Percentiles rank a stretch among this genome's conserved stretches.
Conservation (phyloP, 2,113 vertebrate genomes). For the Melanotaenia duboulayi region DNA sequence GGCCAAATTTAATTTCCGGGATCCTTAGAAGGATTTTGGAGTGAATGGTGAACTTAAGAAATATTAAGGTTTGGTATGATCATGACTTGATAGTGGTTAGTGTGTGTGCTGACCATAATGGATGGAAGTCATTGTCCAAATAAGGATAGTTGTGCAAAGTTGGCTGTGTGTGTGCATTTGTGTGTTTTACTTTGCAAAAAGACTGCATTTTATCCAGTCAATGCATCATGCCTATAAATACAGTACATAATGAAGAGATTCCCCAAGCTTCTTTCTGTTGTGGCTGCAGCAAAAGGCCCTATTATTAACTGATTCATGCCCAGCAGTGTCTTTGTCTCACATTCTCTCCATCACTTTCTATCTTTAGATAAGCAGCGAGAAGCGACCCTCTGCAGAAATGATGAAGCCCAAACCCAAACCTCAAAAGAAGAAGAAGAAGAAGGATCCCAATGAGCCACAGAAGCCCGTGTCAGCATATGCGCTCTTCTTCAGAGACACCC, state of each 20-base stretch:
- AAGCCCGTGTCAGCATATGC: slow-evolving; percentile 96
- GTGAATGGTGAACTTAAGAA: no score
- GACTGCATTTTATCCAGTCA: not conserved
- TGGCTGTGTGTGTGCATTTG: not conserved
- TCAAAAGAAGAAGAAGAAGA: slow-evolving; percentile 99
- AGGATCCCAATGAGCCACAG: slow-evolving; percentile 90
- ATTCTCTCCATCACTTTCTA: slow-evolving; percentile 25
- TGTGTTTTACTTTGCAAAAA: slow-evolving; percentile 5
- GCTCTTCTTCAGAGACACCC: slow-evolving; percentile 96
- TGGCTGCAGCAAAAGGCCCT: slow-evolving; percentile 6
- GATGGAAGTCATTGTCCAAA: not conserved
- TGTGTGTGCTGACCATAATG: no score
- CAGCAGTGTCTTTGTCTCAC: slow-evolving; percentile 12
- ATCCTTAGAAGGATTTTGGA: not conserved
- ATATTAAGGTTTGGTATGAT: no score
- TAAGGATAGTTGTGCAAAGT: not conserved
- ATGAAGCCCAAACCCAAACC: slow-evolving; percentile 95
- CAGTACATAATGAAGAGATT: not conserved
- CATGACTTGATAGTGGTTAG: no score
- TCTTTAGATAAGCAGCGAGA: slow-evolving; percentile 85
- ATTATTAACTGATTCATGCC: slow-evolving; percentile 34
- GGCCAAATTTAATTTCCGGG: not conserved
- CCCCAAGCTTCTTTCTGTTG: not conserved
- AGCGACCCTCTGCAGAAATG: slow-evolving; percentile 87
- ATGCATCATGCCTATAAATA: not conserved